These are phyloP conservation scores for Rhabdornis inornatus DNA, from an alignment of 2,113 vertebrate genomes.

Conservation along the genomic window DNA sequence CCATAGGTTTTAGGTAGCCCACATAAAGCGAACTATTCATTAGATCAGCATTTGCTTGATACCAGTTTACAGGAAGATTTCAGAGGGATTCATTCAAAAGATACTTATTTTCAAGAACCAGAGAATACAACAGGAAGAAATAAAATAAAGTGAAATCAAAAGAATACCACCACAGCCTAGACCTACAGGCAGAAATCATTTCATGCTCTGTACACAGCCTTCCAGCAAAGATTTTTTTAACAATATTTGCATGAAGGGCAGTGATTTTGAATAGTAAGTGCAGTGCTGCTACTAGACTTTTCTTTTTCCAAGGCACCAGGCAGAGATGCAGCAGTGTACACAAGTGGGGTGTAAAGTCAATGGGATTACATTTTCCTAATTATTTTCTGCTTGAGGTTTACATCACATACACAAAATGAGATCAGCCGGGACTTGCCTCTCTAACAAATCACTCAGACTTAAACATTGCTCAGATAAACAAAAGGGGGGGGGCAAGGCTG, in stretches of 20 bases:
- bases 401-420: slow-evolving; percentile 75
- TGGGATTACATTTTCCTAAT: slow-evolving; percentile 82
- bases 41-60: background rate
- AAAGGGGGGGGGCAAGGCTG: slow-evolving; percentile 68
- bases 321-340: slow-evolving; percentile 57
- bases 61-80: background rate
- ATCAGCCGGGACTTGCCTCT: slow-evolving; percentile 78
- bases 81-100: background rate
- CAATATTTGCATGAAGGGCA: background rate
- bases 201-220: background rate
- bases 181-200: background rate
- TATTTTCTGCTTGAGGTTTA: slow-evolving; percentile 82
- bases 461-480: slow-evolving; percentile 82
- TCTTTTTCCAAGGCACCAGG: slow-evolving; percentile 32
- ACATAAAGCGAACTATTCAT: background rate
- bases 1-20: slow-evolving; percentile 63
- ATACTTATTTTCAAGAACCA: background rate
- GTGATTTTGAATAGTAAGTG: background rate
- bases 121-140: background rate
- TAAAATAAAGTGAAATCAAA: background rate
- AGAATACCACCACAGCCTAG: background rate
- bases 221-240: background rate
- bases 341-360: slow-evolving; percentile 79
- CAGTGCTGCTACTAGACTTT: background rate
- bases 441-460: slow-evolving; percentile 81